Evolutionary conservation across 2,797 vertebrate genomes (phyloP).

Genomic region (Coreius guichenoti): DNA sequence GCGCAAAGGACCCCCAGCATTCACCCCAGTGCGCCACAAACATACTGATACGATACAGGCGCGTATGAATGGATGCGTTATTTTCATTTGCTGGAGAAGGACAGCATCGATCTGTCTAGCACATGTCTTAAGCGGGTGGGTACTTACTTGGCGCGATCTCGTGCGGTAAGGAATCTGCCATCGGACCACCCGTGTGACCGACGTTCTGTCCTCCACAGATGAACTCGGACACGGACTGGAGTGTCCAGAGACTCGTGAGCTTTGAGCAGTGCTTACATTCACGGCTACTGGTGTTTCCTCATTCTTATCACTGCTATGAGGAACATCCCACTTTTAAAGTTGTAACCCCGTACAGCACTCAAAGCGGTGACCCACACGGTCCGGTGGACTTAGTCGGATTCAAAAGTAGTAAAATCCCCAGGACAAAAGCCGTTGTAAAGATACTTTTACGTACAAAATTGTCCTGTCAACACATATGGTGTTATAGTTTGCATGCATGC

Average conservation of each 20-base stretch:
- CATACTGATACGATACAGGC: background rate
- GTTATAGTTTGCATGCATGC: background rate
- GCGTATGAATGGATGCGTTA: too few species aligned
- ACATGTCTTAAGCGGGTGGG: background rate
- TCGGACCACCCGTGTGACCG: conserved; percentile 16
- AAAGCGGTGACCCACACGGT: background rate
- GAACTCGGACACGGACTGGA: background rate
- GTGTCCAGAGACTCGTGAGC: background rate
- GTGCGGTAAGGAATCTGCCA: background rate
- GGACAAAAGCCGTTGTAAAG: background rate
- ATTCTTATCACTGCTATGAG: conserved; percentile 52
- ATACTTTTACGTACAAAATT: background rate
- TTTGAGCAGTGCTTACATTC: background rate
- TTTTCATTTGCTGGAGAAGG: background rate
- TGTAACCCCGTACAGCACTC: background rate
- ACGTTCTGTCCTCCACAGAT: background rate
- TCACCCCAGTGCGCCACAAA: background rate
- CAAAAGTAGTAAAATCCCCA: background rate
- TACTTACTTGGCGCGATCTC: background rate
- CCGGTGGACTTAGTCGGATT: background rate
- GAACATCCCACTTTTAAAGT: conserved; percentile 60
- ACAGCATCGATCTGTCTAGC: background rate
- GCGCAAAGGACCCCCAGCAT: background rate
- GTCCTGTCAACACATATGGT: background rate
- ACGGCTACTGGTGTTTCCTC: conserved; percentile 61